Conservation (phyloP, 37 sponge, comb jelly and placozoan species). For the Crambe crambe region DNA sequence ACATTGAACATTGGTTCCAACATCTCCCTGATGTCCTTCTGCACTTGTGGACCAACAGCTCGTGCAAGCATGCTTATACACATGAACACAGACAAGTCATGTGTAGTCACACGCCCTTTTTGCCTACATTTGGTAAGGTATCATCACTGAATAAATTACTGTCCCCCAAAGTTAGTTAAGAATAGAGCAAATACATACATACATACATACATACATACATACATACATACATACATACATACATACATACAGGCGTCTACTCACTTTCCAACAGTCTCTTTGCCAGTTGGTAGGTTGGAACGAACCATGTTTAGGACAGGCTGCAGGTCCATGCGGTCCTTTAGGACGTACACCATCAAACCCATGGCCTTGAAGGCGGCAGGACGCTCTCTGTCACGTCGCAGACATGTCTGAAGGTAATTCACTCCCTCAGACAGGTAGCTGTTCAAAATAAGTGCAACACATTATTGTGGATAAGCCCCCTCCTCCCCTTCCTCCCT, state of each 20-base stretch:
- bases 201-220: not conserved
- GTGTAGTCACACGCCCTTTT: not conserved
- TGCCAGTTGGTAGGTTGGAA: conserved; percentile 39
- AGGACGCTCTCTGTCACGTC: conserved; percentile 70
- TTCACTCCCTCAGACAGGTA: conserved; percentile 68
- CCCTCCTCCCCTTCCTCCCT: not conserved
- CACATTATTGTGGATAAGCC: not conserved
- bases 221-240: not conserved
- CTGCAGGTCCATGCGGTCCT: conserved; percentile 69
- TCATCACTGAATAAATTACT: too few species aligned
- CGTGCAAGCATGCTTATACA: conserved; percentile 88
- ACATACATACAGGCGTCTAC: not conserved
- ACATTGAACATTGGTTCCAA: conserved; percentile 75
- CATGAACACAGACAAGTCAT: conserved; percentile 74
- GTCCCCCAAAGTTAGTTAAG: not conserved
- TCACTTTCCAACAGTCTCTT: conserved; percentile 39
- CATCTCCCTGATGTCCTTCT: conserved; percentile 46
- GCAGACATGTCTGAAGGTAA: conserved; percentile 66
- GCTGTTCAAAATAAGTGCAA: conserved; percentile 16
- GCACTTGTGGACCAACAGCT: conserved; percentile 59
- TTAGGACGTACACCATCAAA: conserved; percentile 77
- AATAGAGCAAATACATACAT: not conserved
- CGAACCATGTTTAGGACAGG: conserved; percentile 46
- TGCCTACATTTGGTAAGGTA: too few species aligned
- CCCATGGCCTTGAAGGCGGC: conserved; percentile 83